A percentile compares a stretch with the other conserved stretches of the same genome.
Evolutionary conservation across 2,113 vertebrate species (phyloP).

Genomic region (Poecile atricapillus): DNA sequence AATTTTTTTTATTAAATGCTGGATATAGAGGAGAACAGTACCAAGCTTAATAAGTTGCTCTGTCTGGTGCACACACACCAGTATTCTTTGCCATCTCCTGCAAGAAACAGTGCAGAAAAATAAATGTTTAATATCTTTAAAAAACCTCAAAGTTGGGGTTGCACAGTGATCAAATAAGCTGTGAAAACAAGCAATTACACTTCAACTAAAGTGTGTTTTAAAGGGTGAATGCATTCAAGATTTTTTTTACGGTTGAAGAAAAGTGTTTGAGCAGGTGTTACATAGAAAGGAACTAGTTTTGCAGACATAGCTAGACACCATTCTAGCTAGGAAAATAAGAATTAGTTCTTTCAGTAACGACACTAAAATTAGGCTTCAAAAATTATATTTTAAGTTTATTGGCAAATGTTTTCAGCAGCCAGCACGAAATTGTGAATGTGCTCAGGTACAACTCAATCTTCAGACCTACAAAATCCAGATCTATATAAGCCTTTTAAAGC

Average conservation of each 20-base stretch:
- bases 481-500: not conserved
- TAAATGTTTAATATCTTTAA: not conserved
- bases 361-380: not conserved
- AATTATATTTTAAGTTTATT: not conserved
- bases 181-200: not conserved
- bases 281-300: not conserved
- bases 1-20: not conserved
- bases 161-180: not conserved
- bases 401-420: not conserved
- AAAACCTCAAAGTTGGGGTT: not conserved
- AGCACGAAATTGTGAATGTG: not conserved
- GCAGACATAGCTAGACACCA: not conserved
- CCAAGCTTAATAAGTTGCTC: not conserved
- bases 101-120: not conserved
- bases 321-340: not conserved
- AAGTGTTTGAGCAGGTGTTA: not conserved
- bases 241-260: not conserved
- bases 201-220: not conserved
- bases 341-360: not conserved
- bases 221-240: not conserved
- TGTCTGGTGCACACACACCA: not conserved
- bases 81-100: not conserved
- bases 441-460: not conserved
- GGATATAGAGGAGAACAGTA: not conserved
- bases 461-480: not conserved